phyloP scores from a whole-genome alignment of 1,140 invertebrate genomes.

The Latrodectus geometricus region DNA sequence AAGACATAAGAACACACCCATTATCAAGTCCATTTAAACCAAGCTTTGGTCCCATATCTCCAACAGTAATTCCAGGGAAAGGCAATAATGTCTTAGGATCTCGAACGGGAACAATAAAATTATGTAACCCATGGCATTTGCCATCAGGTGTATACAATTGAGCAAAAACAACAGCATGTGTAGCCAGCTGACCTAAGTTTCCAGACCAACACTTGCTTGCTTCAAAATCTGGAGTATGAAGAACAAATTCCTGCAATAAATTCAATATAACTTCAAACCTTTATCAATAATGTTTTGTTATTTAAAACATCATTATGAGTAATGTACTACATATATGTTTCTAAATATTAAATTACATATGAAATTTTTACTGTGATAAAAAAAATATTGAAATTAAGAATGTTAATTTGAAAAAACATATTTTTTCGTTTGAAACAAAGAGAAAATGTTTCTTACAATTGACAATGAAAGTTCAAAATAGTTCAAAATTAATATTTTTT shows the following conservation, averaged over 20 bases:
- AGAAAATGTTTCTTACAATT: too few species aligned
- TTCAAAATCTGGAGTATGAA: constrained; percentile 92
- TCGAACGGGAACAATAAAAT: constrained; percentile 86
- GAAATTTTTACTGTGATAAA: too few species aligned
- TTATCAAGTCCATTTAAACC: constrained; percentile 91
- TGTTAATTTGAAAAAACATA: too few species aligned
- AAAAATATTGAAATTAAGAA: too few species aligned
- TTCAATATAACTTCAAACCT: background rate
- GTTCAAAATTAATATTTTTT: too few species aligned
- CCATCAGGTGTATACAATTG: constrained; percentile 86
- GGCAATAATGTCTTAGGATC: constrained; percentile 80
- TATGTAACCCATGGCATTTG: constrained; percentile 84
- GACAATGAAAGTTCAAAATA: too few species aligned
- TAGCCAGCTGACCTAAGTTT: constrained; percentile 87
- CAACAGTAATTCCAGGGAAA: constrained; percentile 81
- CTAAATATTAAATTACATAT: too few species aligned
- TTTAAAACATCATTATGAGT: too few species aligned
- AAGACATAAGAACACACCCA: constrained; percentile 73
- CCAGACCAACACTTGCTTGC: constrained; percentile 96
- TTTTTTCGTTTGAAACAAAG: too few species aligned
- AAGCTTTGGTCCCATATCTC: constrained; percentile 90
- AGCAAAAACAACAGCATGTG: constrained; percentile 88
- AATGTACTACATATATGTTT: too few species aligned
- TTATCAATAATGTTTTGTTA: too few species aligned
- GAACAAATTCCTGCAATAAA: constrained; percentile 79